phyloP scores from a whole-genome alignment of 1,140 invertebrate species.

The Panulirus ornatus region DNA sequence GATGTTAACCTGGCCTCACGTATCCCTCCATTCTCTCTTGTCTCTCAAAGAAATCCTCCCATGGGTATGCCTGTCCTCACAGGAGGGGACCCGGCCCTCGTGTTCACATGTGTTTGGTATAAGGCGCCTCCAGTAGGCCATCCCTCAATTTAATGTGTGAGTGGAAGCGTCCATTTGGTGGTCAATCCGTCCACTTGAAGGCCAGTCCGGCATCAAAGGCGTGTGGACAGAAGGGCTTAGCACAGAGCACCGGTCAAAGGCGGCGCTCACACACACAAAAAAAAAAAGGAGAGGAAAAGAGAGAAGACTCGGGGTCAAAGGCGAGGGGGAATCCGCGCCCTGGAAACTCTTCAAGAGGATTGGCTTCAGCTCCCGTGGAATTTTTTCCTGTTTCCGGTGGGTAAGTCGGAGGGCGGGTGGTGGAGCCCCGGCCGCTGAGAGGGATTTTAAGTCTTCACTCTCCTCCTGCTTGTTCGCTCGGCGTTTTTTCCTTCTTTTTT shows the following conservation, averaged over 20 bases:
- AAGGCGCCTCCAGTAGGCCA: constrained; percentile 37
- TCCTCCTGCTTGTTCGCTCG: not conserved
- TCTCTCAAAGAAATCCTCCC: no score
- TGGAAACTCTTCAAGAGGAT: constrained; percentile 31
- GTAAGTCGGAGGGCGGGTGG: constrained; percentile 10
- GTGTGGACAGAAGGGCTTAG: constrained; percentile 63
- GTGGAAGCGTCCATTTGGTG: constrained; percentile 68
- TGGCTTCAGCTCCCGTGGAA: constrained; percentile 30
- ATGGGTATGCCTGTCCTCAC: no score
- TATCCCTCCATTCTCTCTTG: no score
- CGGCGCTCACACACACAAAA: not conserved
- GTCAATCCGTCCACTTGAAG: constrained; percentile 57
- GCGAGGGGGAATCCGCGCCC: not conserved
- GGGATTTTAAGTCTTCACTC: not conserved
- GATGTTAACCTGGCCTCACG: no score
- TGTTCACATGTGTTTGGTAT: constrained; percentile 1
- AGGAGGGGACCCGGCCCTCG: no score
- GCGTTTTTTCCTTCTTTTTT: no score
- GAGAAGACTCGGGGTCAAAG: not conserved
- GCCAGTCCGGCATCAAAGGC: constrained; percentile 57
- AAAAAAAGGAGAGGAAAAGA: constrained; percentile 8
- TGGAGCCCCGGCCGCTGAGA: not conserved
- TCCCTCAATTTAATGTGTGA: constrained; percentile 71
- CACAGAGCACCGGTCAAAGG: constrained; percentile 60
- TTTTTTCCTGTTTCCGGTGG: constrained; percentile 54